A percentile compares a stretch with the other conserved stretches of the same genome.
Conservation (phyloP, 1,140 invertebrate species). For the Akabosia matsudoensis region DNA sequence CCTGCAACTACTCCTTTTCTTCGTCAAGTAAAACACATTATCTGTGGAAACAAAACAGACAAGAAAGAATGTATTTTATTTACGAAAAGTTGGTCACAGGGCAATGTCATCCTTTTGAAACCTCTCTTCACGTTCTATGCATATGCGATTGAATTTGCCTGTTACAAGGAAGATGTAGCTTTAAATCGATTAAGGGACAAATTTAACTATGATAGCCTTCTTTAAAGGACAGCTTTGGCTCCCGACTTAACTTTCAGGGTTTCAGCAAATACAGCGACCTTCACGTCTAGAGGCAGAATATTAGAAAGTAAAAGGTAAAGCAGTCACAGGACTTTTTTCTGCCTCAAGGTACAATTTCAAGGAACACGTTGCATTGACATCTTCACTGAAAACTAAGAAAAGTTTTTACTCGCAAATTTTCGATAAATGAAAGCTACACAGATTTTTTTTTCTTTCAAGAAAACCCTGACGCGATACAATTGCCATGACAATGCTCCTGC, state of each 20-base stretch:
- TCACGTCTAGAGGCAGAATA: neutral
- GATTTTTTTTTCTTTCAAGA: no score
- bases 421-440: no score
- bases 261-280: neutral
- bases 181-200: no score
- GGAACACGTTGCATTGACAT: neutral
- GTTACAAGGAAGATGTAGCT: no score
- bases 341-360: no score
- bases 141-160: no score
- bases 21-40: no score
- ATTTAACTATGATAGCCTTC: neutral
- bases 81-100: neutral
- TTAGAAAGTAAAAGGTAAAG: conserved; percentile 20
- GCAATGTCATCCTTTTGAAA: neutral
- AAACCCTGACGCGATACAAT: no score
- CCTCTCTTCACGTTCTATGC: neutral
- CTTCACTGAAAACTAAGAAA: neutral
- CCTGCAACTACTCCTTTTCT: no score
- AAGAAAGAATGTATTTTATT: no score
- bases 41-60: no score
- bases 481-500: no score
- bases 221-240: neutral
- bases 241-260: neutral
- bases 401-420: neutral
- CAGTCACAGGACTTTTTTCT: neutral